Evolutionary conservation across 2,113 vertebrate species (phyloP), one percentile per base, ranked within the genome.

Genomic region (Phylloscopus trochiloides): DNA sequence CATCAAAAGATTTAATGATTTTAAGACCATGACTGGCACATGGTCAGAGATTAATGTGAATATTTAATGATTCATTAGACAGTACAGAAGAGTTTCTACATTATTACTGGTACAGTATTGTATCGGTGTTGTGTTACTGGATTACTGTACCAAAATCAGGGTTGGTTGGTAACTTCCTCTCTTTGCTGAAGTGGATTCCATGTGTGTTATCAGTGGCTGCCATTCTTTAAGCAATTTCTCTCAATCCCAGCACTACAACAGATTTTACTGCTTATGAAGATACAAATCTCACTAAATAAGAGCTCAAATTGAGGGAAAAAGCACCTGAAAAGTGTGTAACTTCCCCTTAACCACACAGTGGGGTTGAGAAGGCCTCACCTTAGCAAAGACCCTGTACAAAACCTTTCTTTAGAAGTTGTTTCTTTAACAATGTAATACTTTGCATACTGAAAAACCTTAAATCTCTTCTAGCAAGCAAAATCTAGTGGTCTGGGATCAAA

Each of bases 311-410:
- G 55, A 47, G 31, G 50, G 47, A 4, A 48, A 93, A 74, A 86
- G 12, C 32, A 43, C 10, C 29, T 68, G 31, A 82, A 75, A 67
- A 82, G 43, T 3, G 5, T 74, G 6, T 62, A 10, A 25, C 15
- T 73, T 79, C 62, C 10, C 17, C 10, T 38, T 90, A 90, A 52
- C 4, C 22, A 5, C 10, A 70, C 38, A 54, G 38, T 0, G 0
- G 16, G 14, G 4, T 63, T 63, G 36, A 71, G 45, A 81, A 63
- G 18, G 43, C 26, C 58, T 88, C 38, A 58, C 10, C 3, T 83
- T 80, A 17, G 55, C 26, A 59, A 58, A 92, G 59, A 54, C 26
- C 1, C 3, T 42, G 6, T 65, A 31, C 15, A 86, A 80, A 42
- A 3, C 5, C 16, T 70, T 92, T 74, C 38, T 88, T 90, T 24